These are phyloP conservation scores for Eupithecia abbreviata DNA, from an alignment of 2,888 invertebrate genomes.

Conservation along the genomic window DNA sequence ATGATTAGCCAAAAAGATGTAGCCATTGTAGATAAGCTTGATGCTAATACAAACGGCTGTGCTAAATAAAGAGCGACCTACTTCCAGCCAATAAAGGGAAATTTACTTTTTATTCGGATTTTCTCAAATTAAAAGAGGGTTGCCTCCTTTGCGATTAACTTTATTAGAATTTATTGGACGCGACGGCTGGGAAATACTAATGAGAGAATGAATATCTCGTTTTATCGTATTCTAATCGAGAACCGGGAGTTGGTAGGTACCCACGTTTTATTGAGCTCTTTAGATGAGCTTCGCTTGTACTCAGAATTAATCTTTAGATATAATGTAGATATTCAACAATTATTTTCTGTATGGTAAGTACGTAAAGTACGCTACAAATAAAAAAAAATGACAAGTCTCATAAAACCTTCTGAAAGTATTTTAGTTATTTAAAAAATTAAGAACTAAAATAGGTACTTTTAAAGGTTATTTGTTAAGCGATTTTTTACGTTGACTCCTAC, in stretches of 20 bases:
- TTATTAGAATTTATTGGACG: conserved; percentile 76
- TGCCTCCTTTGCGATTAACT: conserved; percentile 68
- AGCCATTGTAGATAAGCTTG: not conserved
- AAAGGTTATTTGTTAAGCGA: not conserved
- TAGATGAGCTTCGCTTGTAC: not conserved
- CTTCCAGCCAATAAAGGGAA: conserved; percentile 59
- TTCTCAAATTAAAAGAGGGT: conserved; percentile 66
- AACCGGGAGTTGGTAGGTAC: conserved; percentile 23
- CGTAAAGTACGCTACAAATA: not conserved
- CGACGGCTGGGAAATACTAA: conserved; percentile 65
- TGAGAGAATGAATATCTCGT: conserved; percentile 53
- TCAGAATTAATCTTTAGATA: not conserved
- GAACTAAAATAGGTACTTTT: not conserved
- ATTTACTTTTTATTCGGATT: conserved; percentile 53
- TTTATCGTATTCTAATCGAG: conserved; percentile 58
- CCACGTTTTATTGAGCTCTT: conserved; percentile 2
- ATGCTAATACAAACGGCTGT: conserved; percentile 17
- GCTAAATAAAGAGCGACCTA: conserved; percentile 50
- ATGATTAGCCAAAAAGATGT: not conserved
- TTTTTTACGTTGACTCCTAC: too few species aligned
- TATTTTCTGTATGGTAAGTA: not conserved
- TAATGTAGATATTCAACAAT: not conserved
- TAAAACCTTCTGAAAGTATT: not conserved
- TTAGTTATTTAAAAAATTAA: not conserved
- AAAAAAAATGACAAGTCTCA: not conserved